These are phyloP conservation scores for Cheilosia grossa DNA, from an alignment of 2,888 invertebrate species.

Conservation along the genomic window DNA sequence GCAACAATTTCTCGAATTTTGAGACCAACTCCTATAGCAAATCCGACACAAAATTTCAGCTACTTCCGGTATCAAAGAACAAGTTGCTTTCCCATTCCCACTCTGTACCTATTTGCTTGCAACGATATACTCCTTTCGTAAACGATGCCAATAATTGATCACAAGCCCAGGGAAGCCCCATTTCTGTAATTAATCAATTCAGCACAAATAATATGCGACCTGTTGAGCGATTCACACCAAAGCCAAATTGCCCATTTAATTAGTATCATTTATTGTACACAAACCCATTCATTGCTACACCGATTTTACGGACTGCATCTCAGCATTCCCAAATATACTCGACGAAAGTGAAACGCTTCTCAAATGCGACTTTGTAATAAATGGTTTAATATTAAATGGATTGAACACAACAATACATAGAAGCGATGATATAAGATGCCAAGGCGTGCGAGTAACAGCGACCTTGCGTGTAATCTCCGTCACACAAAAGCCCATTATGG, in stretches of 20 bases:
- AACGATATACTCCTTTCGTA: no score
- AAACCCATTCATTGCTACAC: slow-evolving; percentile 7
- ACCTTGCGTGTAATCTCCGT: slow-evolving; percentile 52
- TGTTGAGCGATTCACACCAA: slow-evolving; percentile 25
- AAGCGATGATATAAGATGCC: slow-evolving; percentile 43
- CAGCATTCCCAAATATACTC: background rate
- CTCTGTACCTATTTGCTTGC: no score
- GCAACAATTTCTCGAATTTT: no score
- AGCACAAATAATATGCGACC: slow-evolving; percentile 11
- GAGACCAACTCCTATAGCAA: no score
- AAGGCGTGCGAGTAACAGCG: slow-evolving; percentile 25
- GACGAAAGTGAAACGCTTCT: slow-evolving; percentile 33
- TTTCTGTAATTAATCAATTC: slow-evolving; percentile 32
- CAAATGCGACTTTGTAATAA: slow-evolving; percentile 21
- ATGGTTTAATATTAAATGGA: slow-evolving; percentile 42
- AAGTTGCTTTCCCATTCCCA: no score
- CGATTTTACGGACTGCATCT: background rate
- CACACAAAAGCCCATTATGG: slow-evolving; percentile 45
- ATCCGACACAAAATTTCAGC: no score
- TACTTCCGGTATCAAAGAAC: no score
- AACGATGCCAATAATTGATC: slow-evolving; percentile 2
- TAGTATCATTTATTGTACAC: background rate
- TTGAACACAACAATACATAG: slow-evolving; percentile 26
- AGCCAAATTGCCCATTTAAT: slow-evolving; percentile 27
- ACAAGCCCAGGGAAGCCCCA: background rate